Evolutionary conservation across 2,113 vertebrate genomes (phyloP), one percentile per base, ranked within the genome.

Genomic region (Odocoileus hemionus): DNA sequence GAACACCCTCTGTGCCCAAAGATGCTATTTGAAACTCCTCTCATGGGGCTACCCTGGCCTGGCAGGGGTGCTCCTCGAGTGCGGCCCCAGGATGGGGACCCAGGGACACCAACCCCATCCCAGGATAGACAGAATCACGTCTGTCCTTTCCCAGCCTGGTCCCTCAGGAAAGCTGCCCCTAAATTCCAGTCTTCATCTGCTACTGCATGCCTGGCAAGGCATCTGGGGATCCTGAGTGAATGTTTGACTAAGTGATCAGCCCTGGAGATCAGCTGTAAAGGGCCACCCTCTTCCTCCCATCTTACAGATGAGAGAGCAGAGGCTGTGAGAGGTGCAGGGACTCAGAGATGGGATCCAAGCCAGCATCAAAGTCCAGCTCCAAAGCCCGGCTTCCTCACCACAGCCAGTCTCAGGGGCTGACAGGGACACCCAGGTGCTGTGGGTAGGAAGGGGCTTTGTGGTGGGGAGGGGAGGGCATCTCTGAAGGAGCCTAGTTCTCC

Each of bases 381-480:
- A 76, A 43, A 76, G 55, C 33, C 23, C 0, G 0, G 14, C 7
- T 4, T 25, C 15, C 30, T n/a, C 1, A 0, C 9, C 1, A 36
- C 36, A 1, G 55, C 14, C n/a, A 45, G 39, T 80, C 2, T 7
- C 7, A 2, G 58, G 67, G 61, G 26, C 50, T 6, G 15, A 50
- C 0, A 17, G 43, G 30, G 36, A 2, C 3, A 12, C 5, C 5
- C 6, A n/a, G 83, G 64, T 16, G 0, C 78, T 6, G 26, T 28
- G 52, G 36, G 23, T 0, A 16, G 70, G 61, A 61, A 52, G 80
- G 19, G 3, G 19, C 36, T 83, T 21, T 28, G 9, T 0, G 28
- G 95, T 43, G 17, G 39, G 11, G 6, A 12, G 1, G 6, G 28
- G 39, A 52, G 58, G 36, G 52, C 21, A 26, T 26, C 86, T 57